Evolutionary conservation across 2,888 invertebrate genomes (phyloP), one percentile per base, ranked within the genome.

Genomic region (Sminthurides aquaticus): DNA sequence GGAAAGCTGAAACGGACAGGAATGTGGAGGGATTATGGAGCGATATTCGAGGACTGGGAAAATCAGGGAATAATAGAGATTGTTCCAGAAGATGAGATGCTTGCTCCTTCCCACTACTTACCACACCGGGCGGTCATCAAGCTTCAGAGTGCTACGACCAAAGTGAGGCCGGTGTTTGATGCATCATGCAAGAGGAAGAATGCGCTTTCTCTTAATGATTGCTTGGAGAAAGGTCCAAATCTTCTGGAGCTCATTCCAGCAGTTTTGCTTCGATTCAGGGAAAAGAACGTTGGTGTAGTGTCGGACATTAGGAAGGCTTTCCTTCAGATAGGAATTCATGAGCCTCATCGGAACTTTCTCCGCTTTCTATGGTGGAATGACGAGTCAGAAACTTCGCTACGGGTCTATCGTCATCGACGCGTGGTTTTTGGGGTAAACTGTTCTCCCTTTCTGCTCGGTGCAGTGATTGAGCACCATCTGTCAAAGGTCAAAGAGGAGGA

Each of bases 201-300:
- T 72, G 74, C 56, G 72, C 72, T 2, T 69, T 69, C 20, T 67
- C 52, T 72, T 2, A 72, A 72, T 24, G 70, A 71, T 28, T 72
- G 69, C 49, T 49, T 73, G 2, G 65, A 69, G 18, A 72, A 66
- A 25, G 71, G 71, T 18, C 63, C 63, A 3, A 70, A 70, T 22
- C 61, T 66, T 15, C 58, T 72, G 1, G 64, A 69, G 27, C 24
- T 65, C 5, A 69, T 71, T 24, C 67, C 69, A 0, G 52, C 62
- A 11, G 24, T 69, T 11, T 20, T 71, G 15, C 1, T 60, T 3
- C n/a, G 67, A 11, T 71, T 71, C 55, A 29, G 71, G 22, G 62
- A 64, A 25, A 63, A 49, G n/a, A 55, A 48, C 22, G 49, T 70
- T 26, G 65, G 49, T 3, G 66, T 61, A 43, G 52, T 66, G 3